Evolutionary conservation across 2,113 vertebrate genomes (phyloP).

Genomic region (Xyliphius kryptos): DNA sequence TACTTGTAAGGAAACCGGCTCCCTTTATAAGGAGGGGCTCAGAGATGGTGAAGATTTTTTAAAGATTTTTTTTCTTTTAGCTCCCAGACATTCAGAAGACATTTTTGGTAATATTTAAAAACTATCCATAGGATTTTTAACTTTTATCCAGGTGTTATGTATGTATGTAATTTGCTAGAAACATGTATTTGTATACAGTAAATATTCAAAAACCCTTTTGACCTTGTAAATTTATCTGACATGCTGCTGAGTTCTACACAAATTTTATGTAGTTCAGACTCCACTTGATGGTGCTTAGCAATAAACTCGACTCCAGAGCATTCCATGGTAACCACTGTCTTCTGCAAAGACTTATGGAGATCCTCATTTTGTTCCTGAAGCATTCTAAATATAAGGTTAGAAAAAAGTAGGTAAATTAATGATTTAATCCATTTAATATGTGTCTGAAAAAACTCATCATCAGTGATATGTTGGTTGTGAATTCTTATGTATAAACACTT

Average conservation of each 20-base stretch:
- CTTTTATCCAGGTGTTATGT: no score
- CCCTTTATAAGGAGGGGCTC: no score
- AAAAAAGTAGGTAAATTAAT: not conserved
- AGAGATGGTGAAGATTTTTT: no score
- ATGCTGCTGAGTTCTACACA: constrained; percentile 57
- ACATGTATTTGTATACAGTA: no score
- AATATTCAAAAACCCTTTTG: not conserved
- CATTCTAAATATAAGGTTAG: constrained; percentile 38
- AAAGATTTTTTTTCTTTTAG: no score
- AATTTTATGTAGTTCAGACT: constrained; percentile 61
- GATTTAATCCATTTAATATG: not conserved
- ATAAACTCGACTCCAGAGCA: constrained; percentile 63
- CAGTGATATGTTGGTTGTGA: not conserved
- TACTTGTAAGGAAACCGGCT: no score
- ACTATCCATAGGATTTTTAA: no score
- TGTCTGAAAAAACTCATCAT: no score
- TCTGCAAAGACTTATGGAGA: constrained; percentile 54
- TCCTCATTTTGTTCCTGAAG: constrained; percentile 60
- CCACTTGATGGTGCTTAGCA: constrained; percentile 59
- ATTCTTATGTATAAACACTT: not conserved
- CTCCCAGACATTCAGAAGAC: no score
- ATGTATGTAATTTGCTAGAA: no score
- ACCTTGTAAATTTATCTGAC: constrained; percentile 64
- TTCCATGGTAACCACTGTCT: constrained; percentile 60
- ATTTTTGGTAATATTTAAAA: no score